Evolutionary conservation across 2,113 vertebrate genomes (phyloP), one percentile per base, ranked within the genome.

Genomic region (Macrotus californicus): DNA sequence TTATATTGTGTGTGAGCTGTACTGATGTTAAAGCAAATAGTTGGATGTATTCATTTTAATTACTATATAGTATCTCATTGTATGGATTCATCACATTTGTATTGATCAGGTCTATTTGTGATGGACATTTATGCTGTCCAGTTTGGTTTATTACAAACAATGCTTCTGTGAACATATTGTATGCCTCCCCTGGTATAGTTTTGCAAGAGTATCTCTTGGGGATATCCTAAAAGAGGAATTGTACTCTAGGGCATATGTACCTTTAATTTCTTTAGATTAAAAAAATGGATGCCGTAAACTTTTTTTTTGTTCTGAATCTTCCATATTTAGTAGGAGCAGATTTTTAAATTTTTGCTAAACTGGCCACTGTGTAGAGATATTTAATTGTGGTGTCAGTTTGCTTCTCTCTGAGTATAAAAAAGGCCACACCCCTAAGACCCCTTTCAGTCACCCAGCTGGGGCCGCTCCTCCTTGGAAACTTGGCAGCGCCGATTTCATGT

Each of bases 161-260:
- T 34, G 15, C 31, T 82, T 92, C 41, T 39, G 2, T 43, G 31
- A 66, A 64, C 7, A 82, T 66, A 36, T 46, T 39, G 19, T 34
- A 14, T 92, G 39, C 66, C 11, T 89, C 5, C 89, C 34, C 34
- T 34, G 31, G n/a, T 21, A 18, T 3, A 48, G 43, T 21, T 75
- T 69, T 77, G 34, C 2, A 75, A 52, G 7, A 43, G 4, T 13
- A 31, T 82, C n/a, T 79, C 10, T 79, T 24, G 77, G 6, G 6
- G 9, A 66, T 84, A 61, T 61, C 39, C 10, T 48, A 34, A 41
- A 16, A 70, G n/a, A 93, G 26, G 13, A 80, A 83, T 3, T 36
- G 21, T 1, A 56, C 8, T 1, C 16, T 11, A 7, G 2, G 31
- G 19, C 31, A 19, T n/a, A 1, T 39, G 5, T 19, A 14, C 1